These are phyloP conservation scores for Helicoverpa zea DNA, from an alignment of 1,140 invertebrate species.

Conservation along the genomic window DNA sequence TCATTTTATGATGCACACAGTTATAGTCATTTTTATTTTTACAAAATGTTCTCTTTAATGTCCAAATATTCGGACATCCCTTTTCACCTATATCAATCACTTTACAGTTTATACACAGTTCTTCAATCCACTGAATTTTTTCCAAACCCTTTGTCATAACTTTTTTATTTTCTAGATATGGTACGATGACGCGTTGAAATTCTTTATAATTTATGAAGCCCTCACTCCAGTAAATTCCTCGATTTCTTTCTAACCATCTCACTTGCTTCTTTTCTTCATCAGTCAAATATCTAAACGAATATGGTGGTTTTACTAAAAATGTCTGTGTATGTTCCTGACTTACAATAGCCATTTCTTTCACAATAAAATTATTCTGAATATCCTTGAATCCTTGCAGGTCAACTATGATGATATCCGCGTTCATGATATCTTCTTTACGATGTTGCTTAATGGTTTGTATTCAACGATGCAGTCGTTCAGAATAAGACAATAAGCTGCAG, in stretches of 20 bases:
- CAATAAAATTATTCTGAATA: background rate
- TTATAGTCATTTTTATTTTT: no score
- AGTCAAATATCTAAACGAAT: constrained; percentile 9
- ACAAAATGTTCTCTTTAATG: no score
- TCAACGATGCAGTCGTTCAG: background rate
- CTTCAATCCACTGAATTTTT: background rate
- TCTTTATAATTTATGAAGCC: background rate
- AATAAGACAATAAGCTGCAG: background rate
- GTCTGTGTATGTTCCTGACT: background rate
- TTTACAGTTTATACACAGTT: background rate
- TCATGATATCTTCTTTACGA: background rate
- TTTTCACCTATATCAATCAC: no score
- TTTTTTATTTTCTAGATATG: background rate
- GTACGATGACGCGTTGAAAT: background rate
- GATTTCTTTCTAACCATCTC: background rate
- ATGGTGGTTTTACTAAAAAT: background rate
- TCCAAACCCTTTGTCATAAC: background rate
- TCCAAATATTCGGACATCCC: no score
- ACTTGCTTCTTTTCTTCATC: background rate
- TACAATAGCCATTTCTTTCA: background rate
- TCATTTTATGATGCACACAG: no score
- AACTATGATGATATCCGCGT: background rate
- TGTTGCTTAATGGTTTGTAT: background rate
- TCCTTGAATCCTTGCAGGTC: background rate
- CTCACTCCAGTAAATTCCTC: background rate